phyloP scores from a whole-genome alignment of 2,113 vertebrate genomes.

The Phylloscopus whistleri region DNA sequence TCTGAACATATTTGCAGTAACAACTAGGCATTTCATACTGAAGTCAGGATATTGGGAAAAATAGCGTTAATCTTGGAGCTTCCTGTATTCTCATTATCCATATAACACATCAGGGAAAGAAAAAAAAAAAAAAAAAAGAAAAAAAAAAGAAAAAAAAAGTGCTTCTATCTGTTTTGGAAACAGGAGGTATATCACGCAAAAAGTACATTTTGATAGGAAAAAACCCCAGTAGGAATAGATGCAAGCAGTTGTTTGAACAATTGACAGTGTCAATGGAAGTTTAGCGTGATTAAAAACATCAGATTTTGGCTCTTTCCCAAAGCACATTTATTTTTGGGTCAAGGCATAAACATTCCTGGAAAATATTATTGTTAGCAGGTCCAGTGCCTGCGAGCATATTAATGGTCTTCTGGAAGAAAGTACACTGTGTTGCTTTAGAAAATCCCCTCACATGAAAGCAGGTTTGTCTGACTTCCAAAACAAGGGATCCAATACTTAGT shows the following conservation, averaged over 20 bases:
- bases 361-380: constrained; percentile 52
- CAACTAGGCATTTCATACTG: background rate
- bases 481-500: background rate
- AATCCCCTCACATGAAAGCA: constrained; percentile 4
- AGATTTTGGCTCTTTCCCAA: constrained; percentile 39
- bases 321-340: constrained; percentile 56
- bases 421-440: constrained; percentile 49
- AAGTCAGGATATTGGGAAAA: background rate
- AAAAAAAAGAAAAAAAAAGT: background rate
- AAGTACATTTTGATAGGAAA: background rate
- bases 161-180: background rate
- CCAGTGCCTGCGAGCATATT: background rate
- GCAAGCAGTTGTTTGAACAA: background rate
- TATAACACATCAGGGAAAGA: rapidly evolving
- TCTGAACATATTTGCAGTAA: background rate
- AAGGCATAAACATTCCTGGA: constrained; percentile 50
- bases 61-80: background rate
- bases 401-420: constrained; percentile 18
- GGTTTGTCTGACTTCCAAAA: constrained; percentile 22
- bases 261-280: background rate
- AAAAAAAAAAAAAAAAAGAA: background rate
- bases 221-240: background rate
- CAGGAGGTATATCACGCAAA: background rate
- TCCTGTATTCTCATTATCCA: background rate
- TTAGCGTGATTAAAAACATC: background rate